Base-by-base conservation (phyloP, 2,113 vertebrate species). In the Machaerirhynchus nigripectus region DNA sequence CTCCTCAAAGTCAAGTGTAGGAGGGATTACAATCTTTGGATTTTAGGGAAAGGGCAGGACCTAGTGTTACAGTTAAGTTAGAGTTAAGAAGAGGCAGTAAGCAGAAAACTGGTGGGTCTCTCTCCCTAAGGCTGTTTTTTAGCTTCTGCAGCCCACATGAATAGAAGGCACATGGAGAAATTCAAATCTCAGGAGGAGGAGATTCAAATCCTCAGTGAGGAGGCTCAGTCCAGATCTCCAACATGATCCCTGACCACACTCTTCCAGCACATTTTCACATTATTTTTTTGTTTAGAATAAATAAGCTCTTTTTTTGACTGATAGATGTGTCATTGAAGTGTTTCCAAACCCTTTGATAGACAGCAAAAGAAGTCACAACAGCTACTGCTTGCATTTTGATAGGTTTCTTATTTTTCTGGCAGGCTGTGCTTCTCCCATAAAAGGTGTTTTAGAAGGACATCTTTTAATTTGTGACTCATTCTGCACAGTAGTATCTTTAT, bases 241-340 rank as follows among this genome's bases (percentile, higher is more conserved):
- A 5, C 21, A 33, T 3, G 1, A 46, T 2, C 7, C 5, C 18
- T 40, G 33, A 8, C 13, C 7, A 5, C 9, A 11, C 2, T 76
- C 15, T 87, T 63, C 22, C 16, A 39, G 28, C n/a, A 24, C 2
- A 22, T 68, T 87, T 78, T 63, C 18, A 50, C 1, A 0, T 35
- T 11, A 3, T 53, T 42, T 56, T 56, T 78, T 71, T 61, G 4
- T 71, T 90, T 52, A 84, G 44, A 82, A 63, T 47, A 47, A 84
- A 60, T 39, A 61, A 35, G 3, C 13, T 2, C 15, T 52, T 17
- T 52, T 83, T 88, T 80, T 73, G 6, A 61, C 23, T 37, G 47
- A 89, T 60, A 46, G 18, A 69, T 84, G 15, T 1, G 0, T 60
- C 30, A 68, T 17, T 64, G 33, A 82, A 76, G 7, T 73, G 44